Percentiles rank a stretch among this genome's conserved stretches.
phyloP scores from a whole-genome alignment of 2,797 vertebrate genomes.

The Sus cebifrons region DNA sequence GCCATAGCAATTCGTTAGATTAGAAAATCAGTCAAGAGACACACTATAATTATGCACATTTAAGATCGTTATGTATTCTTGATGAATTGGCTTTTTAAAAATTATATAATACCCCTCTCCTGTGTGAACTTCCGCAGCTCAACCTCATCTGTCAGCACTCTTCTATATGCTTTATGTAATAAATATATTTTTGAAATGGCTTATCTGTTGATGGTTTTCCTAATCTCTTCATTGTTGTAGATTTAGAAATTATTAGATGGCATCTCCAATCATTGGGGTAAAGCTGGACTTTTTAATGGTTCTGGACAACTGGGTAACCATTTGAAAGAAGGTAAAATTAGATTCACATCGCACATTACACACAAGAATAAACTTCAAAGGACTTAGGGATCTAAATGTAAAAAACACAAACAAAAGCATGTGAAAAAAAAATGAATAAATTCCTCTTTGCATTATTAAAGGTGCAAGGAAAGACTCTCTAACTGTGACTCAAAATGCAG shows the following conservation, averaged over 20 bases:
- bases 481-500: constrained; percentile 6
- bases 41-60: neutral
- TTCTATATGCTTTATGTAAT: constrained; percentile 16
- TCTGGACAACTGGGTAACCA: neutral
- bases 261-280: neutral
- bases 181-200: constrained; percentile 7
- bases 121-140: neutral
- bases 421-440: constrained; percentile 10
- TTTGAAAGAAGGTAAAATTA: constrained; percentile 44
- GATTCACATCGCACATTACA: neutral
- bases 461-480: neutral
- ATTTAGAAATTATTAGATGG: constrained; percentile 2
- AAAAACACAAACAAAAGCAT: neutral
- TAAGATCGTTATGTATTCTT: constrained; percentile 14
- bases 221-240: constrained; percentile 3
- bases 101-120: neutral
- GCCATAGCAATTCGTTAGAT: constrained; percentile 25
- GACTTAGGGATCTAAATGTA: neutral
- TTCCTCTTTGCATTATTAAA: neutral
- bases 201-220: neutral
- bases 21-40: constrained; percentile 26
- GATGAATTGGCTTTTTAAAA: neutral
- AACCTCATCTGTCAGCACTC: neutral
- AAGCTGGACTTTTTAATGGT: constrained; percentile 22
- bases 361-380: neutral